Evolutionary conservation across 1,140 invertebrate genomes (phyloP).

Genomic region (Atopsyche davidsoni): DNA sequence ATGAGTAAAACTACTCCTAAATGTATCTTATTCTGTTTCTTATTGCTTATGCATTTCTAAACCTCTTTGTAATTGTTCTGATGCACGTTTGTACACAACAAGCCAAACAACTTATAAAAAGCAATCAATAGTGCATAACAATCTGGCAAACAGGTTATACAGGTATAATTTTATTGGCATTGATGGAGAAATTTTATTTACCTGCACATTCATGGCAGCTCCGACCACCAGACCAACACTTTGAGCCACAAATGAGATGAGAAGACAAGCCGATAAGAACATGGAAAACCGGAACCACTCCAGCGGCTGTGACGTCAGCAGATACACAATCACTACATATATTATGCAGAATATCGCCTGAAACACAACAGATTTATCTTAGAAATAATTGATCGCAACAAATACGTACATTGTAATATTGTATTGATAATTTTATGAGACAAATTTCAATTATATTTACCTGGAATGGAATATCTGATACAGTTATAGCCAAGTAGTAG

Average conservation of each 20-base stretch:
- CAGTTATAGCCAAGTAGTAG: constrained; percentile 92
- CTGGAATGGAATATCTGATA: constrained; percentile 95
- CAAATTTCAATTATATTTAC: constrained; percentile 50
- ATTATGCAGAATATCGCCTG: constrained; percentile 84
- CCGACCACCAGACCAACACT: constrained; percentile 92
- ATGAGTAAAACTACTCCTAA: too few species aligned
- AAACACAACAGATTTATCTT: constrained; percentile 31
- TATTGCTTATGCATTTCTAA: constrained; percentile 7
- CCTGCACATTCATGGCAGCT: constrained; percentile 86
- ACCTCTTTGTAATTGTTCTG: too few species aligned
- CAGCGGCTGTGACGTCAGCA: constrained; percentile 87
- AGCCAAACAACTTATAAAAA: too few species aligned
- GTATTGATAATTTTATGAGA: neutral
- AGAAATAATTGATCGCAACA: neutral
- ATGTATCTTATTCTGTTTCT: too few species aligned
- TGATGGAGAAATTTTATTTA: constrained; percentile 35
- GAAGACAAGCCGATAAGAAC: constrained; percentile 80
- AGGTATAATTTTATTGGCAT: constrained; percentile 3
- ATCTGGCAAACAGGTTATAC: neutral
- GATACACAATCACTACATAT: constrained; percentile 91
- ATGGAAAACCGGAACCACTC: constrained; percentile 79
- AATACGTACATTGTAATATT: neutral
- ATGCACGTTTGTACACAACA: too few species aligned
- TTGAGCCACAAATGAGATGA: constrained; percentile 93
- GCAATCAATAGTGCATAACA: neutral